Percentiles rank a stretch among this genome's conserved stretches.
phyloP scores from a whole-genome alignment of 2,113 vertebrate species.

The Heliornis fulica region DNA sequence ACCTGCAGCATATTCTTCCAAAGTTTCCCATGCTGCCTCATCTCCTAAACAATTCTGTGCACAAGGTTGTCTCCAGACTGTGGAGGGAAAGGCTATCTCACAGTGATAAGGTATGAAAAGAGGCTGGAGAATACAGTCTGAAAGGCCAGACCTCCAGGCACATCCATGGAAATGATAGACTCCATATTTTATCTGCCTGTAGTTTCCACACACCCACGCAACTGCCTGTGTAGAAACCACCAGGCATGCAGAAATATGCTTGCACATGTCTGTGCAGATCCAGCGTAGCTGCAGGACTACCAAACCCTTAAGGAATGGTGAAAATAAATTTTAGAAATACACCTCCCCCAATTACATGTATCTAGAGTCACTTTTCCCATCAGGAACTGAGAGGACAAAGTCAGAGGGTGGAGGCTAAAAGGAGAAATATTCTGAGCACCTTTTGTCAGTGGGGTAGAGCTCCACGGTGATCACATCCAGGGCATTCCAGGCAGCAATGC shows the following conservation, averaged over 20 bases:
- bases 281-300: background rate
- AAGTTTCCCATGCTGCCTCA: background rate
- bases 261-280: background rate
- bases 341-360: fast-evolving
- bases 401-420: background rate
- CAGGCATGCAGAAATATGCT: fast-evolving
- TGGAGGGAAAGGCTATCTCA: background rate
- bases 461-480: constrained; percentile 94
- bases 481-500: constrained; percentile 94
- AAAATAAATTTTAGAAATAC: background rate
- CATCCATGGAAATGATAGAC: background rate
- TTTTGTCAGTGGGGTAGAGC: constrained; percentile 91
- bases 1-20: background rate
- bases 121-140: background rate
- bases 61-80: background rate
- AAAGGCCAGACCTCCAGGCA: background rate
- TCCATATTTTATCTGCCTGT: background rate
- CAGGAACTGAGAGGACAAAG: fast-evolving
- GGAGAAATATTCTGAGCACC: constrained; percentile 64
- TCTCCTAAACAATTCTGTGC: background rate
- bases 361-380: fast-evolving
- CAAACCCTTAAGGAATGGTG: background rate
- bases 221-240: background rate
- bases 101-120: background rate
- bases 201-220: fast-evolving